Evolutionary conservation across 2,888 invertebrate species (phyloP), one percentile per base, ranked within the genome.

Genomic region (Tinea semifulvella): DNA sequence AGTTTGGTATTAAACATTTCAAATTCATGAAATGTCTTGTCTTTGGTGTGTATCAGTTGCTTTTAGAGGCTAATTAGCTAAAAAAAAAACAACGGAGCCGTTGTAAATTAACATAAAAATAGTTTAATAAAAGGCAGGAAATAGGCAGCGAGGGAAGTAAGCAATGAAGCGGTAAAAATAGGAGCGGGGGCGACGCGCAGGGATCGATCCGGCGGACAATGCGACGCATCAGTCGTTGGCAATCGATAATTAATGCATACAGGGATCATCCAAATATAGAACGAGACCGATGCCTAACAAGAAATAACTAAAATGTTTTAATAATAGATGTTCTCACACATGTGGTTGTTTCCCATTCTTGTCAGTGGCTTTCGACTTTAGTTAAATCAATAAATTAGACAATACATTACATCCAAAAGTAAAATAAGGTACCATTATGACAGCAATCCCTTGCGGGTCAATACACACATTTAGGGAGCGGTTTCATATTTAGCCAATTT

Each of bases 81-180:
- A 14, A 38, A 19, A 42, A 42, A 20, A n/a, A 14, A 19, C 38
- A 16, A 38, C 68, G 73, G 72, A 71, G 76, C 68, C 73, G 70
- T 66, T 76, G 69, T 74, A 79, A 80, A 80, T 80, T 79, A 77
- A 76, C 79, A 79, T 79, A 76, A 70, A 74, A 71, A 79, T 77
- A 77, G 74, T 77, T 77, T 79, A 76, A 79, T 80, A 77, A 73
- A 76, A 74, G 75, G 74, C 80, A 79, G 80, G 79, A 79, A 79
- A 64, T 74, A 63, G 60, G 65, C 71, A 63, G 62, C 61, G 72
- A 77, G 79, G 77, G 79, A 79, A 76, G 76, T 63, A 72, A 60
- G 74, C 79, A 74, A 79, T 79, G 79, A 75, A 76, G 80, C 79
- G 76, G 77, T 79, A 79, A 79, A 80, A 79, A 80, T 80, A 80